These are phyloP conservation scores for rabbit (Oryctolagus cuniculus) DNA, from an alignment of 2,113 vertebrate genomes.

Conservation along the genomic window DNA sequence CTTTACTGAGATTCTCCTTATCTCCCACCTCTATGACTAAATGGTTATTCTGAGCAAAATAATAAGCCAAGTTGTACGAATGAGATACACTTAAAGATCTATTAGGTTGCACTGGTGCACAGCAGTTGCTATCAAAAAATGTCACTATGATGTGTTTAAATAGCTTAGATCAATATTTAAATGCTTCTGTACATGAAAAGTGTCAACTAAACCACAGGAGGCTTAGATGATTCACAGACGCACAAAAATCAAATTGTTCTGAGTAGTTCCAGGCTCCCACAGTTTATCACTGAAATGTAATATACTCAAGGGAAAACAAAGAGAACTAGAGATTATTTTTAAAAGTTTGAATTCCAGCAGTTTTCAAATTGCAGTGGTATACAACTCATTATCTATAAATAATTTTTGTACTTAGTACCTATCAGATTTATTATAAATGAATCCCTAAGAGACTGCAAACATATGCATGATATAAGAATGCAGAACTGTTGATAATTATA, in stretches of 20 bases:
- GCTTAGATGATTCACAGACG: background rate
- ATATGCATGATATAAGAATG: background rate
- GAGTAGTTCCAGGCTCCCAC: background rate
- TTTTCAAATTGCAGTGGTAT: background rate
- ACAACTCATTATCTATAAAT: background rate
- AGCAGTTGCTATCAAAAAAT: conserved; percentile 62
- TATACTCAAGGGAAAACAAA: background rate
- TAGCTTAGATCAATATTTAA: conserved; percentile 59
- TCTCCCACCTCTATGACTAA: conserved; percentile 16
- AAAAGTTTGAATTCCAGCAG: background rate
- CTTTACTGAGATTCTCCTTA: background rate
- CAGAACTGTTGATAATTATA: conserved; percentile 35
- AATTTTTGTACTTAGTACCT: background rate
- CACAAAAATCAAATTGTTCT: conserved; percentile 5
- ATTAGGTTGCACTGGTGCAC: conserved; percentile 41
- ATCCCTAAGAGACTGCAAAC: background rate
- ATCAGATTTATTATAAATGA: conserved; percentile 15
- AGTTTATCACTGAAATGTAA: conserved; percentile 8
- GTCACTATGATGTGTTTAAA: conserved; percentile 45
- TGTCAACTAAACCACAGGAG: background rate
- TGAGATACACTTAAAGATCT: conserved; percentile 39
- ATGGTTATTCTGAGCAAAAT: conserved; percentile 44
- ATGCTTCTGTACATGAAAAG: background rate
- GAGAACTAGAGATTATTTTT: background rate
- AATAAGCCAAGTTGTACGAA: conserved; percentile 54